Evolutionary conservation across 2,888 invertebrate genomes (phyloP).

Genomic region (Scaptodrosophila latifasciaeformis): DNA sequence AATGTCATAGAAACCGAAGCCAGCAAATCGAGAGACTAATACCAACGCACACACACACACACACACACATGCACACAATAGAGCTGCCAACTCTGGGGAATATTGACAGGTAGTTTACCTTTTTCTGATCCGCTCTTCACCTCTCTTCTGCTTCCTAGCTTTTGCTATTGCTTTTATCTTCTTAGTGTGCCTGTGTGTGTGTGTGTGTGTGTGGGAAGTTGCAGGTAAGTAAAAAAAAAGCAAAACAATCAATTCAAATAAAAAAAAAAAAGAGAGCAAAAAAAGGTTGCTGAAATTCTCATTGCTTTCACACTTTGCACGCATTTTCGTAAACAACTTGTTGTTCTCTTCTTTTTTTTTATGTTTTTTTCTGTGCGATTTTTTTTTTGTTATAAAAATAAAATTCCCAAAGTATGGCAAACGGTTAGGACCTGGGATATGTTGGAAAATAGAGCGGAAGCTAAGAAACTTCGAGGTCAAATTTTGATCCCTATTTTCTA

Average conservation of each 20-base stretch:
- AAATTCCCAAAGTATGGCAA: no score
- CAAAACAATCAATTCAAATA: slow-evolving; percentile 41
- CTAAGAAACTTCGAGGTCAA: no score
- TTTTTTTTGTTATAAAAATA: no score
- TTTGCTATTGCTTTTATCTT: no score
- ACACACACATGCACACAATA: slow-evolving; percentile 30
- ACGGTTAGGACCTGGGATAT: no score
- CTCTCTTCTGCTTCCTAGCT: neutral
- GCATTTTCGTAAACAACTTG: slow-evolving; percentile 70
- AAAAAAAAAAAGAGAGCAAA: no score
- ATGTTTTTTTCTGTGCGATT: slow-evolving; percentile 14
- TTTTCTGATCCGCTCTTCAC: slow-evolving; percentile 31
- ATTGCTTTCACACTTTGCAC: slow-evolving; percentile 44
- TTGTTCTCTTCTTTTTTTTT: slow-evolving; percentile 28
- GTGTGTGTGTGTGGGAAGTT: slow-evolving; percentile 42
- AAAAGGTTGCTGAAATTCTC: no score
- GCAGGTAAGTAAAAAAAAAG: slow-evolving; percentile 54
- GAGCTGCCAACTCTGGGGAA: slow-evolving; percentile 42
- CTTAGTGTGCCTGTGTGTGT: slow-evolving; percentile 16
- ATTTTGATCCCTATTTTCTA: no score
- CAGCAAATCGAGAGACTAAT: slow-evolving; percentile 8
- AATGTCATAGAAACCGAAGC: slow-evolving; percentile 26
- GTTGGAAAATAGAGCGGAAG: no score
- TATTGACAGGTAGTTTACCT: slow-evolving; percentile 69
- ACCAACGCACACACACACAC: slow-evolving; percentile 5